Evolutionary conservation across 2,113 vertebrate species (phyloP), one percentile per base, ranked within the genome.

Genomic region (Taurulus bubalis): DNA sequence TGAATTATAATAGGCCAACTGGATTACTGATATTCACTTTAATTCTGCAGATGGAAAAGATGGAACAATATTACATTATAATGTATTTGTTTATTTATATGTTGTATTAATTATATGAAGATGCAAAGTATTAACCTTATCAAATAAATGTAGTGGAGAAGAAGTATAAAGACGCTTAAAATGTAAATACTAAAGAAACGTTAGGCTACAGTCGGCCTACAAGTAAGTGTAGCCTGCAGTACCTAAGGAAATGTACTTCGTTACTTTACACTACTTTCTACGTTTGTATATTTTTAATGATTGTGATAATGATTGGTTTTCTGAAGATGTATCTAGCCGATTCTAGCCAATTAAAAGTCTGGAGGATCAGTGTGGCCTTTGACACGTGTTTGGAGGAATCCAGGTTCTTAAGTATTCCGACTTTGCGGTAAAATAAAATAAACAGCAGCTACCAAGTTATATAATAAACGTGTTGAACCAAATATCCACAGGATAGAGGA

Each of bases 281-380:
- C 12, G 1, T 28, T 58, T 28, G 55, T 26, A 34, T 62, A 16
- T 40, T 64, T 63, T 53, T 62, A 4, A 24, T 8, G 11, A 40
- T 9, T 26, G 63, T 16, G 22, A 65, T 8, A 24, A 16, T 42
- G 38, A 65, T 65, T 65, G n/a, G 38, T 26, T 65, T 42, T 10
- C 64, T 45, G n/a, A 16, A 66, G 38, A 42, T 28, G 20, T 26
- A 15, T 14, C n/a, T 16, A 26, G 64, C 64, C 38, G n/a, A n/a
- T n/a, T n/a, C n/a, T n/a, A n/a, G n/a, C n/a, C n/a, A 66, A 51
- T 68, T n/a, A 34, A 51, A 68, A 68, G 64, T 28, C 64, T 66
- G 64, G 24, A 28, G 8, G 8, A 26, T 45, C 64, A 1, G 5
- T 32, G 66, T 68, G 65, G 49, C 24, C 26, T 49, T 32, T 28